These are phyloP conservation scores for Drosophila pseudotakahashii DNA, from an alignment of 2,888 invertebrate species.

Conservation along the genomic window DNA sequence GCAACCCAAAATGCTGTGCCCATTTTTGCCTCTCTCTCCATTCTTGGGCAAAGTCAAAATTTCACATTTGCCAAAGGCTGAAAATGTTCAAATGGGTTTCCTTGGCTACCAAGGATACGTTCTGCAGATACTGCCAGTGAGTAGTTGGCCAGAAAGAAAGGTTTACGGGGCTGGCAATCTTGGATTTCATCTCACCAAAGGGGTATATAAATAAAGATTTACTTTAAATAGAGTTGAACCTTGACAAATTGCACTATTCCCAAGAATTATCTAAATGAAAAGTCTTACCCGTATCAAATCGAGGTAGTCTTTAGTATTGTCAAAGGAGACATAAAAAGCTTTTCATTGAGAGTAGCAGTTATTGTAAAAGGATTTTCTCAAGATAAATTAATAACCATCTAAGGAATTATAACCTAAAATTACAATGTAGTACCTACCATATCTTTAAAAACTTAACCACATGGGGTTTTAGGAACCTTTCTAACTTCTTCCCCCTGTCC, in stretches of 20 bases:
- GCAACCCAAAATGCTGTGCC: slow-evolving; percentile 21
- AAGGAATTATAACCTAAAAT: background rate
- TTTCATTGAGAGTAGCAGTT: background rate
- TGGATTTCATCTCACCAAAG: slow-evolving; percentile 12
- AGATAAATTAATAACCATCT: background rate
- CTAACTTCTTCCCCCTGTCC: background rate
- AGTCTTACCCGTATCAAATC: slow-evolving; percentile 21
- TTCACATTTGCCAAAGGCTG: slow-evolving; percentile 41
- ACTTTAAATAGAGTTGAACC: slow-evolving; percentile 32
- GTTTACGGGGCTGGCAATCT: slow-evolving; percentile 16
- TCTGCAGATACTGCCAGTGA: slow-evolving; percentile 8
- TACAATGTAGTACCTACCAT: background rate
- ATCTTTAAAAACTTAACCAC: background rate
- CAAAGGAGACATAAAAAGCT: background rate
- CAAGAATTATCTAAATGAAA: slow-evolving; percentile 24
- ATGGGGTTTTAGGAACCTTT: background rate
- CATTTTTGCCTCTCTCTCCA: slow-evolving; percentile 7
- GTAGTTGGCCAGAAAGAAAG: slow-evolving; percentile 14
- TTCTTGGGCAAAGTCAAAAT: slow-evolving; percentile 50
- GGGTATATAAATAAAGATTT: slow-evolving; percentile 32
- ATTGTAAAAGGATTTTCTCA: background rate
- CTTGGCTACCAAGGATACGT: slow-evolving; percentile 29
- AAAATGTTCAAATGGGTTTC: slow-evolving; percentile 7
- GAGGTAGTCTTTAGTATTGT: slow-evolving; percentile 1
- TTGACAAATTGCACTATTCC: slow-evolving; percentile 24